A percentile compares a stretch with the other conserved stretches of the same genome.
Evolutionary conservation across 1,140 invertebrate genomes (phyloP).

Genomic region (Drosophila baimaii): DNA sequence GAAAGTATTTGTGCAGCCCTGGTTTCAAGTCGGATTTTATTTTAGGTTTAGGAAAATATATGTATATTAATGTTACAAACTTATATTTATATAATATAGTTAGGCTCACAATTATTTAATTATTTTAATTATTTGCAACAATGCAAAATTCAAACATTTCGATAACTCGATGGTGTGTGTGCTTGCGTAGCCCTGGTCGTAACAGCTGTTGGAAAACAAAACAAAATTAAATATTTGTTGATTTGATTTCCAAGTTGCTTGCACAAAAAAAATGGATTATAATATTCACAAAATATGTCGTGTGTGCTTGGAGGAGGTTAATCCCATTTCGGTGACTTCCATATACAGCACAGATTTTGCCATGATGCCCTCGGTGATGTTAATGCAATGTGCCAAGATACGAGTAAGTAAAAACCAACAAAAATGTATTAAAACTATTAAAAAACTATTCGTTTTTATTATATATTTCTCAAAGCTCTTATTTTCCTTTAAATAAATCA

Average conservation of each 20-base stretch:
- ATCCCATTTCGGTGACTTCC: conserved; percentile 84
- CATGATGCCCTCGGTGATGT: conserved; percentile 87
- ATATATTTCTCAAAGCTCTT: no score
- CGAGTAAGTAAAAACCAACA: conserved; percentile 84
- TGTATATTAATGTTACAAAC: no score
- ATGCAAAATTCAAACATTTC: not conserved
- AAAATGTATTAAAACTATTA: not conserved
- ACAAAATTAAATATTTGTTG: conserved; percentile 4
- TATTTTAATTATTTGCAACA: no score
- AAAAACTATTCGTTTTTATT: no score
- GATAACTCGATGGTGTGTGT: not conserved
- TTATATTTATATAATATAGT: not conserved
- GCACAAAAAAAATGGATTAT: conserved; percentile 65
- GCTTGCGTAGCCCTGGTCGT: conserved; percentile 6
- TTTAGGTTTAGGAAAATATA: not conserved
- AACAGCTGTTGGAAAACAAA: conserved; percentile 19
- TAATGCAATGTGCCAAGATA: conserved; percentile 87
- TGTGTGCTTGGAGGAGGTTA: conserved; percentile 87
- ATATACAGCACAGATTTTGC: conserved; percentile 88
- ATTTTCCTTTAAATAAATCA: no score
- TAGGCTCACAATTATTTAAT: not conserved
- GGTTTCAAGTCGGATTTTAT: not conserved
- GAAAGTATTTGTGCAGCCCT: conserved; percentile 10
- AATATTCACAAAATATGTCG: conserved; percentile 86
- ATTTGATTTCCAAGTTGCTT: not conserved